These are phyloP conservation scores for Silvanus unidentatus DNA, from an alignment of 2,888 invertebrate genomes.

Conservation along the genomic window DNA sequence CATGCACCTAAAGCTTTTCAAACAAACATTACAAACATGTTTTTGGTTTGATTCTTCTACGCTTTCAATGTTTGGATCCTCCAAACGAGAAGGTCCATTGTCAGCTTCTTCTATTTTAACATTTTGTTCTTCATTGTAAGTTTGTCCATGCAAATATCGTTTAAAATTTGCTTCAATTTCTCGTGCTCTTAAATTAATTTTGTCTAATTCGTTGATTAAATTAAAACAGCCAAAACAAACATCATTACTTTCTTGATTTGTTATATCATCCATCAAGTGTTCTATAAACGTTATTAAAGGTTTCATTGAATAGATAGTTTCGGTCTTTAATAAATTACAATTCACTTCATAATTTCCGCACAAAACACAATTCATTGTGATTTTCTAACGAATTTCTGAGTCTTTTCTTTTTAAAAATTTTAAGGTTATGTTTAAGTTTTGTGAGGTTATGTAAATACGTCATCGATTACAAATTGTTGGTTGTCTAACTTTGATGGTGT, in stretches of 20 bases:
- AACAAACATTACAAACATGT: slow-evolving; percentile 30
- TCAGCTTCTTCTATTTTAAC: no score
- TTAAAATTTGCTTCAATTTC: slow-evolving; percentile 21
- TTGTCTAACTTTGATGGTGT: no score
- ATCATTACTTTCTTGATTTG: slow-evolving; percentile 11
- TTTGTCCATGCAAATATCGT: slow-evolving; percentile 15
- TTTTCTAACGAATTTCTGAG: slow-evolving; percentile 1
- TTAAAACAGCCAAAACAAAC: slow-evolving; percentile 27
- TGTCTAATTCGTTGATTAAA: slow-evolving; percentile 34
- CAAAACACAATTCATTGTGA: slow-evolving; percentile 3
- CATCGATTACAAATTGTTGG: no score
- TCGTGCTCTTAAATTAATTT: slow-evolving; percentile 23
- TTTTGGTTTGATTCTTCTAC: slow-evolving; percentile 16
- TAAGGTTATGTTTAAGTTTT: no score
- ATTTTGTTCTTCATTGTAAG: slow-evolving; percentile 10
- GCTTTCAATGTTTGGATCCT: slow-evolving; percentile 4
- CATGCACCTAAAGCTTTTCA: slow-evolving; percentile 32
- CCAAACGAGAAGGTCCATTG: not conserved
- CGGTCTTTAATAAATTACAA: slow-evolving; percentile 15
- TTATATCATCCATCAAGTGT: slow-evolving; percentile 13
- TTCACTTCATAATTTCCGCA: slow-evolving; percentile 9
- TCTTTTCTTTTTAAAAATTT: not conserved
- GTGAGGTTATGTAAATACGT: no score
- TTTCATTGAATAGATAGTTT: slow-evolving; percentile 16
- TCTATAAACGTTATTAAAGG: slow-evolving; percentile 19